These are phyloP conservation scores for Ellobius talpinus DNA, from an alignment of 2,113 vertebrate species.

Conservation along the genomic window DNA sequence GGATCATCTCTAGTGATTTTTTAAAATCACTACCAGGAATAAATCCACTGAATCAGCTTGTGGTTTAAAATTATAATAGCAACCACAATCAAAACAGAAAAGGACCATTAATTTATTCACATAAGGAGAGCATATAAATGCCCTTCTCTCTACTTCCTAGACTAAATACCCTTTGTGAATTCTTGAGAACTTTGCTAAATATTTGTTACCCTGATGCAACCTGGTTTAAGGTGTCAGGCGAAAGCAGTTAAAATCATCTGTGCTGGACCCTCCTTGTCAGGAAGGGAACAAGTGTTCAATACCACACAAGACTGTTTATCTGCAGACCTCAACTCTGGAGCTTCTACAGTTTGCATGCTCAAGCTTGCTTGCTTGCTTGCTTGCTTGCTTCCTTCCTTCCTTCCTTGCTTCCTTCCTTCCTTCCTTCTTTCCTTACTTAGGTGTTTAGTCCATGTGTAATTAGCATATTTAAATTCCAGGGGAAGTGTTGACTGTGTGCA, in stretches of 20 bases:
- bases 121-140: background rate
- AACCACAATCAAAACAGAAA: background rate
- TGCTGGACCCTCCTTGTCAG: background rate
- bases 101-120: background rate
- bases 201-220: background rate
- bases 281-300: background rate
- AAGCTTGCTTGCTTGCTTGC: background rate
- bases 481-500: background rate
- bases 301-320: background rate
- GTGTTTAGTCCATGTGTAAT: background rate
- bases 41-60: background rate
- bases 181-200: background rate
- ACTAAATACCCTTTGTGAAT: background rate
- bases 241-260: background rate
- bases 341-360: background rate
- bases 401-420: accelerated
- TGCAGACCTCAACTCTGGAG: background rate
- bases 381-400: accelerated
- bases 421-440: too few relatives aligned
- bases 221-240: background rate
- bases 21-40: background rate
- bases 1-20: background rate
- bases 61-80: slow-evolving; percentile 33
- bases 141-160: background rate
- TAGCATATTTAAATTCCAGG: background rate